These are phyloP conservation scores for Melanerpes aurifrons DNA, from an alignment of 2,113 vertebrate species.

Conservation along the genomic window DNA sequence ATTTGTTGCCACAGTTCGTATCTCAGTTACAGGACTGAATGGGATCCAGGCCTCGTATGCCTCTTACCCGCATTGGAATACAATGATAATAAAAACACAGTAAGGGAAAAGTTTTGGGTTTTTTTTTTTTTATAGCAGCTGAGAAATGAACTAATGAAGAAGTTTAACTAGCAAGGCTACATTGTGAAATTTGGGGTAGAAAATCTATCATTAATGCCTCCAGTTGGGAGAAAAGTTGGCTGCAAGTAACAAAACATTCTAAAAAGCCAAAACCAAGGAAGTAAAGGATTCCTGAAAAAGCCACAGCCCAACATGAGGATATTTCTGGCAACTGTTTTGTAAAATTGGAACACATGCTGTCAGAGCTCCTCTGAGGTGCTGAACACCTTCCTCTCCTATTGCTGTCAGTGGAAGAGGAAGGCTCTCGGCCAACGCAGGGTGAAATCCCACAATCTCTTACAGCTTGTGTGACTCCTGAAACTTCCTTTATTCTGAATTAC, in stretches of 20 bases:
- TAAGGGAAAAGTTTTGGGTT: background rate
- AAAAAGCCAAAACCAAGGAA: background rate
- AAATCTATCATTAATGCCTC: background rate
- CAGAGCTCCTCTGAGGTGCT: background rate
- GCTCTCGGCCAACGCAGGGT: background rate
- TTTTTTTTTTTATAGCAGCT: background rate
- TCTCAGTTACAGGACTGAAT: background rate
- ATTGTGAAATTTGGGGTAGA: background rate
- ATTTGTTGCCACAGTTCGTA: background rate
- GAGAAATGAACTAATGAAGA: background rate
- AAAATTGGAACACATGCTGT: background rate
- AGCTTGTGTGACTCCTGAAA: constrained; percentile 12
- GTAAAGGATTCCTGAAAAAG: background rate
- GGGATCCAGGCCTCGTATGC: background rate
- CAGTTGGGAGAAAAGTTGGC: background rate
- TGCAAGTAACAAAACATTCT: background rate
- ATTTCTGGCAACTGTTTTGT: background rate
- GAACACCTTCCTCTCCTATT: background rate
- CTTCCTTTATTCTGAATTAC: constrained; percentile 46
- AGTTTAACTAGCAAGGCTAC: background rate
- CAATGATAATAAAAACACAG: background rate
- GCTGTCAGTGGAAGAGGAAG: background rate
- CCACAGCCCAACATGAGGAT: background rate
- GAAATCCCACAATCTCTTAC: constrained; percentile 1
- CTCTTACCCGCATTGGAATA: background rate